Evolutionary conservation across 2,113 vertebrate genomes (phyloP).

Genomic region (Steatornis caripensis): DNA sequence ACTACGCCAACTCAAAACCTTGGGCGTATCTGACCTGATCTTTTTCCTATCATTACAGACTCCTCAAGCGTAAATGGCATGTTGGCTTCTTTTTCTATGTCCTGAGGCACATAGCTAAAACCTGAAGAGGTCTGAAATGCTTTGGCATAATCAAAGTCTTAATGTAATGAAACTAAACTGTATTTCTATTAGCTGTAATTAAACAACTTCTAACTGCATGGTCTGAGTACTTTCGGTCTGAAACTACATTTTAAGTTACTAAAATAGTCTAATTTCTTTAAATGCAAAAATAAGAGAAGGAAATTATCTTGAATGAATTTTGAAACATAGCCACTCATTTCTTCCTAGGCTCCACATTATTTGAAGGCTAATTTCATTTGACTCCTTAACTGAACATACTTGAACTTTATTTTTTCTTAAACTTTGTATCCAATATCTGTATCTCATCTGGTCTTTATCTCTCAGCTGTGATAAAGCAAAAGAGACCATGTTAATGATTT

Average conservation of each 20-base stretch:
- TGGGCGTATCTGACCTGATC: background rate
- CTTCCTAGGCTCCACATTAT: background rate
- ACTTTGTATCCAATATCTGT: background rate
- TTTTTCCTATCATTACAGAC: background rate
- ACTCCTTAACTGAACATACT: background rate
- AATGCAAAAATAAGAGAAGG: background rate
- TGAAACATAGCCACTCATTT: background rate
- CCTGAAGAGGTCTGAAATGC: background rate
- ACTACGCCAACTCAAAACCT: background rate
- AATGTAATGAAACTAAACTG: background rate
- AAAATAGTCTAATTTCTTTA: background rate
- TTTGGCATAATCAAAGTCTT: background rate
- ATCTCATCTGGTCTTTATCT: constrained; percentile 36
- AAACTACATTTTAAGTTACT: background rate
- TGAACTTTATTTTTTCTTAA: background rate
- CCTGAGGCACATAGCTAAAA: background rate
- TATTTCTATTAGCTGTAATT: background rate
- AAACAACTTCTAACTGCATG: background rate
- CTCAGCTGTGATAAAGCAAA: constrained; percentile 10
- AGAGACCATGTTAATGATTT: constrained; percentile 46
- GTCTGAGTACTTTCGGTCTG: background rate
- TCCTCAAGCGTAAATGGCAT: background rate
- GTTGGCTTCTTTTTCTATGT: background rate
- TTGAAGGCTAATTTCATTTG: background rate
- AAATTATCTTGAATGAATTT: background rate